These are phyloP conservation scores for Hoplostethus mediterraneus DNA, from an alignment of 2,797 vertebrate species.

Conservation along the genomic window DNA sequence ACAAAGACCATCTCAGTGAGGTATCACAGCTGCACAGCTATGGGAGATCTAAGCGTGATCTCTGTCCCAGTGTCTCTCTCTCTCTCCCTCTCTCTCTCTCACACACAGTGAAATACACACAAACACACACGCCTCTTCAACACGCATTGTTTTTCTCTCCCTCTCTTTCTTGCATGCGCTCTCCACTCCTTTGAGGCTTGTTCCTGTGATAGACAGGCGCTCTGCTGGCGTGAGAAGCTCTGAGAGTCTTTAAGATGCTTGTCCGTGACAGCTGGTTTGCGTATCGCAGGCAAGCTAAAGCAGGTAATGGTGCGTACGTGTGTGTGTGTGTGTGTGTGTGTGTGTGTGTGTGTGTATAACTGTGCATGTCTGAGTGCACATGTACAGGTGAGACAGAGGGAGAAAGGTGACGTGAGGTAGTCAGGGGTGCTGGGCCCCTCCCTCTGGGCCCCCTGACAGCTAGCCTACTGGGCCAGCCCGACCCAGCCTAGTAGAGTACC, in stretches of 20 bases:
- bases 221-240: conserved; percentile 39
- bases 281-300: conserved; percentile 16
- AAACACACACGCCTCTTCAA: not conserved
- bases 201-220: conserved; percentile 15
- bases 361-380: not conserved
- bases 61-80: not conserved
- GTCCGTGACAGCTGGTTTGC: conserved; percentile 29
- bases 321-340: not conserved
- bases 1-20: not conserved
- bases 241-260: conserved; percentile 1
- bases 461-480: too few species aligned
- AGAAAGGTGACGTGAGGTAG: not conserved
- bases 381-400: not conserved
- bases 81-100: not conserved
- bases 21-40: not conserved
- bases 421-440: too few species aligned
- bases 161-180: conserved; percentile 3
- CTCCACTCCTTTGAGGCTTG: conserved; percentile 1
- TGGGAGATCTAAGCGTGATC: not conserved
- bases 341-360: not conserved
- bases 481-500: too few species aligned
- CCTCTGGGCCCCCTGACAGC: too few species aligned
- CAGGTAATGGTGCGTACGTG: conserved; percentile 5
- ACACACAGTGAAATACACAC: not conserved
- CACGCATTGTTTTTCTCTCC: not conserved